Evolutionary conservation across 2,113 vertebrate genomes (phyloP).

Genomic region (Crotalus viridis): DNA sequence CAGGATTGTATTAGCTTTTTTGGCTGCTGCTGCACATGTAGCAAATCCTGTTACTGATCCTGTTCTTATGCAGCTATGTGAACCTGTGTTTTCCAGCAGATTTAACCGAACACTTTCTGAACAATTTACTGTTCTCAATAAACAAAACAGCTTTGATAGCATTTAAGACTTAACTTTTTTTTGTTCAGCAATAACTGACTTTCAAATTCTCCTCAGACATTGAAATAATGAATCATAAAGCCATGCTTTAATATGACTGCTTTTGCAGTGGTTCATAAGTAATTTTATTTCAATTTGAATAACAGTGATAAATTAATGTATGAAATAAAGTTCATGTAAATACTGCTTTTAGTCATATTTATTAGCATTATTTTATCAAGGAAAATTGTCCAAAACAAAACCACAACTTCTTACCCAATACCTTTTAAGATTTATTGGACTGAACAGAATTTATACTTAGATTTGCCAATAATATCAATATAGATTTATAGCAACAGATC

Average conservation of each 20-base stretch:
- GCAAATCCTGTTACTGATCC: not conserved
- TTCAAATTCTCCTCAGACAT: conserved; percentile 2
- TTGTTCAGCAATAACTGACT: conserved; percentile 3
- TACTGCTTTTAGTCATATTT: not conserved
- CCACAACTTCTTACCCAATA: not conserved
- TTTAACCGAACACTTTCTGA: not conserved
- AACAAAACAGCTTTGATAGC: conserved; percentile 23
- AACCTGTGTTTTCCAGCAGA: not conserved
- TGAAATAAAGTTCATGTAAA: not conserved
- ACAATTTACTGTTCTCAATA: not conserved
- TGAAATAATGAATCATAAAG: conserved; percentile 2
- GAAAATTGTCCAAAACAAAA: not conserved
- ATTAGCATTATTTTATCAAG: not conserved
- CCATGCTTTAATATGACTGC: not conserved
- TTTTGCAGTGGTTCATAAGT: not conserved
- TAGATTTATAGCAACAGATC: not conserved
- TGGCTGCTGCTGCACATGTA: not conserved
- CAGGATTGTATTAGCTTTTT: no score
- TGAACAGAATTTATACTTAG: conserved; percentile 1
- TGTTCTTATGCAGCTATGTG: not conserved
- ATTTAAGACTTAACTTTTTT: not conserved
- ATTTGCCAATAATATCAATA: not conserved
- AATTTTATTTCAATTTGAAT: not conserved
- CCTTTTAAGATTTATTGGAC: conserved; percentile 13
- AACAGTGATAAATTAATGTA: not conserved